Percentiles rank a stretch among this genome's conserved stretches.
phyloP scores from a whole-genome alignment of 2,888 invertebrate genomes.

The Drosophila recens region DNA sequence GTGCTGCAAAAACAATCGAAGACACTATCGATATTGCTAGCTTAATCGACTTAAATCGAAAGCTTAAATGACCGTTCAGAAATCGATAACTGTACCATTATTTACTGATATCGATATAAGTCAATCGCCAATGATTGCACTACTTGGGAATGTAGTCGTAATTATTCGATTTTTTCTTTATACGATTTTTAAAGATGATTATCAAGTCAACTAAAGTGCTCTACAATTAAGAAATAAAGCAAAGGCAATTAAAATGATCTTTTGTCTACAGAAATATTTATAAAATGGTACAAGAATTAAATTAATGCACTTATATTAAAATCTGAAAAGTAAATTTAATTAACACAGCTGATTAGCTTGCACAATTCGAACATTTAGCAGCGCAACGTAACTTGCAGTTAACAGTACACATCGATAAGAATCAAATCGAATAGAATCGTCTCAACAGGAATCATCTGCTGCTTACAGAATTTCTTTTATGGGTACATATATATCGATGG shows the following conservation, averaged over 20 bases:
- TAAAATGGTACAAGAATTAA: neutral
- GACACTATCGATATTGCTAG: constrained; percentile 34
- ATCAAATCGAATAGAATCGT: neutral
- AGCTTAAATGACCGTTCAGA: constrained; percentile 1
- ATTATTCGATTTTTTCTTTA: too few species aligned
- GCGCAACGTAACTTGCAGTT: neutral
- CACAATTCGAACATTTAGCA: neutral
- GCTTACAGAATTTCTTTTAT: neutral
- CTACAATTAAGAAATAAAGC: too few species aligned
- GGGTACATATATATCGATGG: neutral
- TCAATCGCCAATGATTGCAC: neutral
- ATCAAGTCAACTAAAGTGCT: too few species aligned
- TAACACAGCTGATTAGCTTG: neutral
- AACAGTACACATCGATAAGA: neutral
- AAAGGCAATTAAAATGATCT: neutral
- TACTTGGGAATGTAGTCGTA: neutral
- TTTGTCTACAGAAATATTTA: neutral
- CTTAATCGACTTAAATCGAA: neutral
- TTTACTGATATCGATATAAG: neutral
- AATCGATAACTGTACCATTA: neutral
- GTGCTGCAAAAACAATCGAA: constrained; percentile 42
- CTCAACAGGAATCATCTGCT: constrained; percentile 5
- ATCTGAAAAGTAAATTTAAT: too few species aligned
- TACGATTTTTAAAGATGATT: too few species aligned
- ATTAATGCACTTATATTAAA: too few species aligned